These are phyloP conservation scores for Xiphophorus couchianus DNA, from an alignment of 2,113 vertebrate species.

Conservation along the genomic window DNA sequence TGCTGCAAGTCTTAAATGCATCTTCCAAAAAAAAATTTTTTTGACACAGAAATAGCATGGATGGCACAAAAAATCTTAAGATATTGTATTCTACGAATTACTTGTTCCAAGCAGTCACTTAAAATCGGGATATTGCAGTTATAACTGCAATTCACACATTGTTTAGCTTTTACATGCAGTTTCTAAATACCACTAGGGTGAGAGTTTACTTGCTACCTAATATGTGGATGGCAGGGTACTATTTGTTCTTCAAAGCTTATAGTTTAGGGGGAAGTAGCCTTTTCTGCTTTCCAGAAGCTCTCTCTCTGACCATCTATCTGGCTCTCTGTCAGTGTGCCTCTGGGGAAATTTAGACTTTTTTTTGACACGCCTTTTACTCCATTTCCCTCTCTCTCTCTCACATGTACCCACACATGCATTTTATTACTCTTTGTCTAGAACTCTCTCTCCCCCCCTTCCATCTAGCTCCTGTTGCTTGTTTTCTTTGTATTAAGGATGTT, in stretches of 20 bases:
- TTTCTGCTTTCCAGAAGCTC: slow-evolving; percentile 32
- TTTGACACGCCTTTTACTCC: slow-evolving; percentile 42
- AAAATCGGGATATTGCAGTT: not conserved
- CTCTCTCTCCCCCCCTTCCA: slow-evolving; percentile 27
- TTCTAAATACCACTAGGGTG: too few species aligned
- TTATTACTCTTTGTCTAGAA: slow-evolving; percentile 26
- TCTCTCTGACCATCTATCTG: slow-evolving; percentile 43
- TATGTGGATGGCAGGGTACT: slow-evolving; percentile 6
- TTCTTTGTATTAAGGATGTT: slow-evolving; percentile 39
- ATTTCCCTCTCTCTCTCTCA: not conserved
- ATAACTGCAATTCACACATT: too few species aligned
- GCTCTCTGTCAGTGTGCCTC: slow-evolving; percentile 49
- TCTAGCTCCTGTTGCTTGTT: slow-evolving; percentile 32
- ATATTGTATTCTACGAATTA: not conserved
- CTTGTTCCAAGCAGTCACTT: not conserved
- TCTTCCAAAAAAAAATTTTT: too few species aligned
- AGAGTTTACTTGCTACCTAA: not conserved
- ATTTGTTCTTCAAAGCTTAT: slow-evolving; percentile 30
- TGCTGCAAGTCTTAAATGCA: too few species aligned
- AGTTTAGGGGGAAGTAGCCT: slow-evolving; percentile 29
- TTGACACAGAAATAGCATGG: not conserved
- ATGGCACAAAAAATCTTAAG: not conserved
- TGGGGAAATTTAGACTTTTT: slow-evolving; percentile 62
- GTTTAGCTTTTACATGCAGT: too few species aligned
- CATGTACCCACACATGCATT: not conserved